phyloP scores from a whole-genome alignment of 2,888 invertebrate species.

The Phortica okadai region DNA sequence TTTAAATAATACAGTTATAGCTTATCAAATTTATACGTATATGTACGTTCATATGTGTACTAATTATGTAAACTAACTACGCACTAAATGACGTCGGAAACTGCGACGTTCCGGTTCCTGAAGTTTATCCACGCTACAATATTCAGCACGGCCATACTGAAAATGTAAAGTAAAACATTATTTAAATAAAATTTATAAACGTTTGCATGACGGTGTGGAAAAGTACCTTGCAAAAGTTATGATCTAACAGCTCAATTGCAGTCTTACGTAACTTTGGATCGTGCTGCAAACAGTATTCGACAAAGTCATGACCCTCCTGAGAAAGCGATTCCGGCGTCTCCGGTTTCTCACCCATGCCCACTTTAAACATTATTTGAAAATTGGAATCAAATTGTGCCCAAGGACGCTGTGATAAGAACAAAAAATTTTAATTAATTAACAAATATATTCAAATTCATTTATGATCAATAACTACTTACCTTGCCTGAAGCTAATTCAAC shows the following conservation, averaged over 20 bases:
- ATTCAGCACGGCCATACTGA: slow-evolving; percentile 72
- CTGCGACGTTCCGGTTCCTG: slow-evolving; percentile 64
- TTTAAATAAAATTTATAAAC: slow-evolving; percentile 1
- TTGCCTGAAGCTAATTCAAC: slow-evolving; percentile 97
- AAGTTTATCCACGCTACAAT: slow-evolving; percentile 65
- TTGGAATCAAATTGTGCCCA: slow-evolving; percentile 95
- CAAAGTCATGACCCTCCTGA: slow-evolving; percentile 89
- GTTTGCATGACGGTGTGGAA: background rate
- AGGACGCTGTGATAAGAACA: slow-evolving; percentile 81
- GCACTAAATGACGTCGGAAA: slow-evolving; percentile 66
- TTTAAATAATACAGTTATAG: background rate
- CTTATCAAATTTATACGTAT: background rate
- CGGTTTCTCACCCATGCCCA: slow-evolving; percentile 93
- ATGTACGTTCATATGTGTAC: background rate
- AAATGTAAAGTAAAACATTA: slow-evolving; percentile 24
- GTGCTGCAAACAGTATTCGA: slow-evolving; percentile 87
- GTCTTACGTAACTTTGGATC: slow-evolving; percentile 85
- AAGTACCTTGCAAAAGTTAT: slow-evolving; percentile 83
- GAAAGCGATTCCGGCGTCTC: slow-evolving; percentile 85
- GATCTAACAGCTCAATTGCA: slow-evolving; percentile 83
- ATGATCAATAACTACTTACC: slow-evolving; percentile 76
- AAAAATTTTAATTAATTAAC: slow-evolving; percentile 11
- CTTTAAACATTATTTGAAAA: slow-evolving; percentile 97
- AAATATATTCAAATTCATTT: slow-evolving; percentile 36
- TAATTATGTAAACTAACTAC: slow-evolving; percentile 44